Conservation (phyloP, 2,797 vertebrate species). For the Vipera latastei region DNA sequence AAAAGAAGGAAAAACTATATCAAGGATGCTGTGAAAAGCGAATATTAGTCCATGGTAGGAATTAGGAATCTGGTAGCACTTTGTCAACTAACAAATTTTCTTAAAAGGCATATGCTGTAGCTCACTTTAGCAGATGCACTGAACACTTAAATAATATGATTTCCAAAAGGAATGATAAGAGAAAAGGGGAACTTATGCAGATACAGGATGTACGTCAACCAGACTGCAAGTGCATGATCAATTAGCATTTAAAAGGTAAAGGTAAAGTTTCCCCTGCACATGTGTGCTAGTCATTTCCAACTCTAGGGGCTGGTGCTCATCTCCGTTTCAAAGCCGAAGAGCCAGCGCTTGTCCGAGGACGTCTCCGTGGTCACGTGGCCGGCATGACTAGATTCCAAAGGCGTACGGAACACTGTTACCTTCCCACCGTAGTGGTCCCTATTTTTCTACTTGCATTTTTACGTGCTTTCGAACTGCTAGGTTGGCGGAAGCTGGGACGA, state of each 20-base stretch:
- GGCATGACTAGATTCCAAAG: no score
- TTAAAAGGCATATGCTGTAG: background rate
- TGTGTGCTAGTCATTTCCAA: no score
- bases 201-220: background rate
- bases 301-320: no score
- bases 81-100: background rate
- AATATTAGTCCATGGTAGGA: background rate
- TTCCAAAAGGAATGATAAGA: background rate
- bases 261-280: no score
- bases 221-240: background rate
- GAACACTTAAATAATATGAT: background rate
- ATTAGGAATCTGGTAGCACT: background rate
- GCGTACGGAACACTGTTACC: no score
- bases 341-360: no score
- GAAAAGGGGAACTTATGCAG: background rate
- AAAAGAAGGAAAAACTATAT: background rate
- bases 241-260: background rate
- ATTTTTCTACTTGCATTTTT: no score
- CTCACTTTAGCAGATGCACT: background rate
- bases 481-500: no score
- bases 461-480: no score
- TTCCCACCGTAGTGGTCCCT: no score
- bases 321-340: no score
- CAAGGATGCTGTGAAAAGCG: background rate
- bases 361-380: no score